A percentile compares a stretch with the other conserved stretches of the same genome.
These are phyloP conservation scores for Cantharis rufa DNA, from an alignment of 2,888 invertebrate genomes.

Conservation along the genomic window DNA sequence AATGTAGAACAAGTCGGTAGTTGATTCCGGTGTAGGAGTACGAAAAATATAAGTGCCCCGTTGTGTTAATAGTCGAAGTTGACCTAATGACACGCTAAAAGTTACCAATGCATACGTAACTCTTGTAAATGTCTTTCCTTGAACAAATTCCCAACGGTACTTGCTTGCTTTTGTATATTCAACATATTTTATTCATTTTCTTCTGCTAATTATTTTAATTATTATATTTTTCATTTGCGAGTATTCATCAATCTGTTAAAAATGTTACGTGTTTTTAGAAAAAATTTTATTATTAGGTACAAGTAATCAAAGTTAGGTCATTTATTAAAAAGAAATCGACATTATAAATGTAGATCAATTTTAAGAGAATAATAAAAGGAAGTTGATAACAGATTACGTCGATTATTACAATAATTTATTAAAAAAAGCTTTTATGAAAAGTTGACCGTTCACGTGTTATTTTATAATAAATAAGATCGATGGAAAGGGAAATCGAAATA, in stretches of 20 bases:
- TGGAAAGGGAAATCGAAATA: too few species aligned
- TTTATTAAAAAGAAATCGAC: background rate
- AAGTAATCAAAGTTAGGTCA: background rate
- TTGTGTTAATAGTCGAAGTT: constrained; percentile 10
- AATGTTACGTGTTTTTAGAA: background rate
- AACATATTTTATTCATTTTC: background rate
- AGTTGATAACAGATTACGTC: background rate
- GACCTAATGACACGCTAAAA: constrained; percentile 16
- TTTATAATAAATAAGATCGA: too few species aligned
- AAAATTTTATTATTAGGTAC: background rate
- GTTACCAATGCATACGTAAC: background rate
- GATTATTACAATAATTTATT: too few species aligned
- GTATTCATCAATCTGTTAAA: background rate
- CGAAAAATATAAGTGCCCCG: constrained; percentile 7
- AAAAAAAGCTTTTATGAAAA: too few species aligned
- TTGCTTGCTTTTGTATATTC: background rate
- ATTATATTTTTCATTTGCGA: background rate
- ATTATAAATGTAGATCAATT: background rate
- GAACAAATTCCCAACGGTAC: background rate
- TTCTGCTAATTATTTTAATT: background rate
- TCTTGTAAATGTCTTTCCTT: background rate
- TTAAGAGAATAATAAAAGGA: background rate
- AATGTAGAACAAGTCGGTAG: constrained; percentile 10
- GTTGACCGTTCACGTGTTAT: too few species aligned
- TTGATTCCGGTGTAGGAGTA: constrained; percentile 7